Conservation (phyloP, 1,140 invertebrate species). For the Drosophila insularis region DNA sequence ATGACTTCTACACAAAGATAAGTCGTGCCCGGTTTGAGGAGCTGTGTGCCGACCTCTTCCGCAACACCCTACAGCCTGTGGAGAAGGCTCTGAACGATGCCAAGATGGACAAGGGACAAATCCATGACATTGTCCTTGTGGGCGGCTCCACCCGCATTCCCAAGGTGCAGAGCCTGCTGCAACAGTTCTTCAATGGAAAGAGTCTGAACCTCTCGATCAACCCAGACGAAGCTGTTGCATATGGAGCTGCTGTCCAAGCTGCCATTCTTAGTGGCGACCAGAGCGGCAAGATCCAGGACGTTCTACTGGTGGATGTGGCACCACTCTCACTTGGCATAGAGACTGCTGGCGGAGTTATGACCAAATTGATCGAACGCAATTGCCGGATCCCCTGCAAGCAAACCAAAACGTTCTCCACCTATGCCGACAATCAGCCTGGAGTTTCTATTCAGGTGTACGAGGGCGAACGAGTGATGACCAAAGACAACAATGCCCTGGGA, state of each 20-base stretch:
- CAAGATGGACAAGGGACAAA: constrained; percentile 88
- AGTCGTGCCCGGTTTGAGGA: constrained; percentile 93
- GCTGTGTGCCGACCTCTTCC: constrained; percentile 91
- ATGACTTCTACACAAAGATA: constrained; percentile 93
- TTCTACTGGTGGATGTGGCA: constrained; percentile 85
- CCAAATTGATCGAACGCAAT: constrained; percentile 87
- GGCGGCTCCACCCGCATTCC: constrained; percentile 87
- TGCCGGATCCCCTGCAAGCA: constrained; percentile 86
- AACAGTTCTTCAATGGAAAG: constrained; percentile 87
- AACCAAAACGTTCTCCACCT: constrained; percentile 87
- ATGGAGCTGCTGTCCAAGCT: constrained; percentile 90
- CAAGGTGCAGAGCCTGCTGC: constrained; percentile 86
- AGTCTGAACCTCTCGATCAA: constrained; percentile 88
- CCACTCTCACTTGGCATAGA: constrained; percentile 86
- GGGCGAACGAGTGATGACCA: constrained; percentile 88
- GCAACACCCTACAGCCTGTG: constrained; percentile 87
- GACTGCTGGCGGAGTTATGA: constrained; percentile 86
- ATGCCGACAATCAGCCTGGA: constrained; percentile 88
- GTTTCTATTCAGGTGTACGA: constrained; percentile 88
- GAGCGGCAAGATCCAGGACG: constrained; percentile 89
- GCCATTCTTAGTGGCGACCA: constrained; percentile 88
- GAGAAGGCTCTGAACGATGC: constrained; percentile 90
- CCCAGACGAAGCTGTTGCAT: constrained; percentile 90
- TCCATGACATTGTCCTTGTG: constrained; percentile 86
- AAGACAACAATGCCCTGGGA: constrained; percentile 89